Evolutionary conservation across 2,888 invertebrate species (phyloP).

Genomic region (Melinaea menophilus): DNA sequence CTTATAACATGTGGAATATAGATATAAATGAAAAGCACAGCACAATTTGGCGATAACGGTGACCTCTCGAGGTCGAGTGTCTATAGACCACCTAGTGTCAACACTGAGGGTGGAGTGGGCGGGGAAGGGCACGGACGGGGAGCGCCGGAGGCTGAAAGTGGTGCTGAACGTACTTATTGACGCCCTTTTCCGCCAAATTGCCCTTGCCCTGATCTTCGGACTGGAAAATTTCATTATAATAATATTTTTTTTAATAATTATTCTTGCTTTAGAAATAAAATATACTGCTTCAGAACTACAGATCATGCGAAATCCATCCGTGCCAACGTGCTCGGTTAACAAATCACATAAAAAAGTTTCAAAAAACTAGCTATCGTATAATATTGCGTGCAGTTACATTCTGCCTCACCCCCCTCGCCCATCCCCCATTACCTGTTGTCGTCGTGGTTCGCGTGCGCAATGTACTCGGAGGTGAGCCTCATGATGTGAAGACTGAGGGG

Average conservation of each 20-base stretch:
- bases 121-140: slow-evolving; percentile 39
- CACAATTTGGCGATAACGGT: background rate
- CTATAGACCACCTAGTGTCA: slow-evolving; percentile 43
- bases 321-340: too few relatives aligned
- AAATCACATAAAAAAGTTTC: too few relatives aligned
- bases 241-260: too few relatives aligned
- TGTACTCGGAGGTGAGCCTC: slow-evolving; percentile 94
- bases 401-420: too few relatives aligned
- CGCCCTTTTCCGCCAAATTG: slow-evolving; percentile 51
- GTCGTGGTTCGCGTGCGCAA: slow-evolving; percentile 78
- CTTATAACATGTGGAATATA: too few relatives aligned
- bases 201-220: slow-evolving; percentile 35
- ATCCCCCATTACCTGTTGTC: slow-evolving; percentile 39
- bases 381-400: too few relatives aligned
- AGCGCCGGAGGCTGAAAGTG: slow-evolving; percentile 37
- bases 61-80: background rate
- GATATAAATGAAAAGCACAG: too few relatives aligned
- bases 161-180: slow-evolving; percentile 39
- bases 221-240: slow-evolving; percentile 31
- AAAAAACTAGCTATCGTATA: too few relatives aligned
- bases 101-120: slow-evolving; percentile 47
- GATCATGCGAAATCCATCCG: too few relatives aligned
- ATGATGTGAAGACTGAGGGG: slow-evolving; percentile 97
- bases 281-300: too few relatives aligned
- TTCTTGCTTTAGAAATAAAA: too few relatives aligned